Base-by-base conservation (phyloP, 2,888 invertebrate genomes). In the Timandra comae region DNA sequence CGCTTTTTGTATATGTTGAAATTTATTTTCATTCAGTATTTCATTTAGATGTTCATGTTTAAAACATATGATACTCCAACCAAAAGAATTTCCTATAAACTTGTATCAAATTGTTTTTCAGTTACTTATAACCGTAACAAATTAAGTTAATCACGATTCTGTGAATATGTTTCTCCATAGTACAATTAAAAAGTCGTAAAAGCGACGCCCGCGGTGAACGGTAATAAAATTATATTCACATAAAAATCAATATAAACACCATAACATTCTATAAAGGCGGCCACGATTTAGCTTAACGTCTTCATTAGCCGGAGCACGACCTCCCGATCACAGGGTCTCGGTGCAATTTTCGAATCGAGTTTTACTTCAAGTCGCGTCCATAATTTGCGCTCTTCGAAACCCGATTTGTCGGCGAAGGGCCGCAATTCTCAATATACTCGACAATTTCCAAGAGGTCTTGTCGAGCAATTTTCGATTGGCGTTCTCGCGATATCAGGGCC, bases 221-320 rank as follows among this genome's bases (percentile, higher is more conserved):
- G 50, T 63, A 63, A 73, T 75, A 70, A 74, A 75, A 78, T 74
- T 70, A 77, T 69, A 61, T 61, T 70, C 71, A 59, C 67, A 73
- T 79, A 76, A 85, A 76, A 80, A 78, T 81, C 79, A 80, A 81
- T 80, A 73, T 72, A 70, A 70, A 67, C 62, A 70, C 63, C 59
- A 65, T 72, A 73, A 75, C 57, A 67, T 68, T 74, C 62, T 67
- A 66, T 68, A 70, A 72, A 60, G 46, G 56, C 59, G 49, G 63
- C 63, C 67, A 69, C 73, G 74, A 69, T 70, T 78, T 71, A 65
- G 60, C 63, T 75, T 76, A 79, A 84, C 75, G 75, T 81, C 82
- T 84, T 82, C 77, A 84, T 84, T 80, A 80, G 66, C 57, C 52
- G 43, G 61, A 52, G 68, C 80, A 79, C 76, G 81, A 80, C 72